A percentile compares a stretch with the other conserved stretches of the same genome.
Conservation (phyloP, 2,113 vertebrate genomes). For the Lates calcarifer region DNA sequence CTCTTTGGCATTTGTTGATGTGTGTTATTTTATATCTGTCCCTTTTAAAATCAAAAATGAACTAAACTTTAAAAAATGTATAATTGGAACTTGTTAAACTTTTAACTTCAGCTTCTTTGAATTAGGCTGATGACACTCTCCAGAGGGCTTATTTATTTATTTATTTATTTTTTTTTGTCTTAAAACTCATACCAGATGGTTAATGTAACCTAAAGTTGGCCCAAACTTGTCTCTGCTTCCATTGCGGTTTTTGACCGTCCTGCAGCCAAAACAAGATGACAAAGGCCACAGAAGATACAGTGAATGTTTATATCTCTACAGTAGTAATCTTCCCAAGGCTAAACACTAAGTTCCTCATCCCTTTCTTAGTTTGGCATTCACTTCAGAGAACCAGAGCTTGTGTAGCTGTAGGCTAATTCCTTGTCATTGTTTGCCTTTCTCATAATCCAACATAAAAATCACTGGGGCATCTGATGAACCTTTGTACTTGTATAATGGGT, state of each 20-base stretch:
- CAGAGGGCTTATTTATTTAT: neutral
- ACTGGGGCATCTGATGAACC: constrained; percentile 65
- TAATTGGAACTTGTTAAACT: neutral
- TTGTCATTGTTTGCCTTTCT: constrained; percentile 64
- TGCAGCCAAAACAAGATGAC: constrained; percentile 19
- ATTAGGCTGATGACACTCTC: neutral
- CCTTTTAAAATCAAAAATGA: neutral
- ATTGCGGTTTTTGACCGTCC: neutral
- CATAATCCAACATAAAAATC: constrained; percentile 52
- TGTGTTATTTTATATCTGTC: neutral
- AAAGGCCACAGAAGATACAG: constrained; percentile 17
- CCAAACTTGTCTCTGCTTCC: neutral
- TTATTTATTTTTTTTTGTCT: neutral
- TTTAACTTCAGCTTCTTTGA: too few species aligned
- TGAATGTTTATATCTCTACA: constrained; percentile 38
- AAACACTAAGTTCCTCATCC: constrained; percentile 32
- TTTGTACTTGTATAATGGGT: constrained; percentile 64
- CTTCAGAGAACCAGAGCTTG: constrained; percentile 38
- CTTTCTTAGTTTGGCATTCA: constrained; percentile 38
- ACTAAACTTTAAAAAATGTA: too few species aligned
- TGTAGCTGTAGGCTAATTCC: constrained; percentile 54
- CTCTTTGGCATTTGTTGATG: neutral
- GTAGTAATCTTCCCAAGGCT: constrained; percentile 38
- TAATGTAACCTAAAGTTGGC: neutral
- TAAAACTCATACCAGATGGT: neutral